phyloP scores from a whole-genome alignment of 2,113 vertebrate species.

The Cheilinus undulatus region DNA sequence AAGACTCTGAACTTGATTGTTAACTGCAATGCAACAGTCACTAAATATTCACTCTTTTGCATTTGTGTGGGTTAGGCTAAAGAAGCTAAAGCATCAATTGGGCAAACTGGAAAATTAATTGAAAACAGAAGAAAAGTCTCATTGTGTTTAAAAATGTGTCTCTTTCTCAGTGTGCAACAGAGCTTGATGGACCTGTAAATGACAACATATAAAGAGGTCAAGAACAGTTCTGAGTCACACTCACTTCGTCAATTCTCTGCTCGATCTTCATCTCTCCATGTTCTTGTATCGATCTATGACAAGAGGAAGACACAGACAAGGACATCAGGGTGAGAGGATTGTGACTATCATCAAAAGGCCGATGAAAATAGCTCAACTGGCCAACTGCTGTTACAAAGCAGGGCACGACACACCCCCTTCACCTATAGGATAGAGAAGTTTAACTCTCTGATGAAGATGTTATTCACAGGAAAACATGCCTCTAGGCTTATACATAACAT shows the following conservation, averaged over 20 bases:
- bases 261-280: slow-evolving; percentile 91
- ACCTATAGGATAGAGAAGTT: too few species aligned
- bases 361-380: slow-evolving; percentile 7
- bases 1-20: too few species aligned
- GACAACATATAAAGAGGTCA: neutral
- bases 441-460: too few species aligned
- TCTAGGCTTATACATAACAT: too few species aligned
- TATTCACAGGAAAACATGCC: too few species aligned
- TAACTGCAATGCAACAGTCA: too few species aligned
- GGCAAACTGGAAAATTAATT: too few species aligned
- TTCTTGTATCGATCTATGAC: slow-evolving; percentile 88
- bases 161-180: neutral
- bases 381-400: neutral
- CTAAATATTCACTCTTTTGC: too few species aligned
- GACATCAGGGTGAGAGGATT: neutral
- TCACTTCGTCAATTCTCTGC: slow-evolving; percentile 94
- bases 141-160: too few species aligned
- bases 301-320: slow-evolving; percentile 14
- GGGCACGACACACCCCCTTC: neutral
- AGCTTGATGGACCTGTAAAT: neutral
- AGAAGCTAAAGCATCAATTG: too few species aligned
- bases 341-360: slow-evolving; percentile 14
- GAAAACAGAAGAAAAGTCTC: too few species aligned
- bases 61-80: too few species aligned
- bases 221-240: slow-evolving; percentile 11